Conservation (phyloP, 2,888 invertebrate genomes). For the Aleiodes testaceus region DNA sequence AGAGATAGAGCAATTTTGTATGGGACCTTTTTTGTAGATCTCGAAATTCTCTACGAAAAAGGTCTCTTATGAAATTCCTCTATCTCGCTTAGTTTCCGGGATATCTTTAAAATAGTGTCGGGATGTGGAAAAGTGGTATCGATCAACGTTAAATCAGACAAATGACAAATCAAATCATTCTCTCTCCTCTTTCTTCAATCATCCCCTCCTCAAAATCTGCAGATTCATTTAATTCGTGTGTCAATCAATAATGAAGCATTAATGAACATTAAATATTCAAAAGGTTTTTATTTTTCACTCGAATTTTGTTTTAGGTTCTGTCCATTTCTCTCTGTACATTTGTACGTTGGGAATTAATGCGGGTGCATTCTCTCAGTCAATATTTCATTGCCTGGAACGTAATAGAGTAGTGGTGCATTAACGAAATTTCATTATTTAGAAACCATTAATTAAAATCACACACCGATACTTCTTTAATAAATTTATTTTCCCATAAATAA, state of each 20-base stretch:
- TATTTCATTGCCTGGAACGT: constrained; percentile 38
- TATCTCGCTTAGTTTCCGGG: too few relatives aligned
- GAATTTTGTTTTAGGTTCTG: neutral
- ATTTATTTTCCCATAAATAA: too few relatives aligned
- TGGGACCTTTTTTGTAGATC: too few relatives aligned
- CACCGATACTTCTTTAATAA: neutral
- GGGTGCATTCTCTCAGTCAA: constrained; percentile 4
- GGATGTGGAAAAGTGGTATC: neutral
- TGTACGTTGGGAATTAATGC: constrained; percentile 21
- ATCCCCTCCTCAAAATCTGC: neutral
- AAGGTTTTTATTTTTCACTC: neutral
- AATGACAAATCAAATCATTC: constrained; percentile 46
- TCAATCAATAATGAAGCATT: neutral
- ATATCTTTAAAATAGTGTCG: too few relatives aligned
- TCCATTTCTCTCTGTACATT: constrained; percentile 21
- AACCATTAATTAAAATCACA: constrained; percentile 2
- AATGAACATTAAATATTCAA: neutral
- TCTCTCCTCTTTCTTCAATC: neutral
- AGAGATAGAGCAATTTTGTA: too few relatives aligned
- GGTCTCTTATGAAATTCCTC: too few relatives aligned
- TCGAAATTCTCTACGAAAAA: too few relatives aligned
- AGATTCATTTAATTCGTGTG: neutral
- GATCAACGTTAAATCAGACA: constrained; percentile 18
- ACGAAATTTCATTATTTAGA: constrained; percentile 27
- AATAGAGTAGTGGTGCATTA: neutral